These are phyloP conservation scores for Amyelois transitella DNA, from an alignment of 1,140 invertebrate species.

Conservation along the genomic window DNA sequence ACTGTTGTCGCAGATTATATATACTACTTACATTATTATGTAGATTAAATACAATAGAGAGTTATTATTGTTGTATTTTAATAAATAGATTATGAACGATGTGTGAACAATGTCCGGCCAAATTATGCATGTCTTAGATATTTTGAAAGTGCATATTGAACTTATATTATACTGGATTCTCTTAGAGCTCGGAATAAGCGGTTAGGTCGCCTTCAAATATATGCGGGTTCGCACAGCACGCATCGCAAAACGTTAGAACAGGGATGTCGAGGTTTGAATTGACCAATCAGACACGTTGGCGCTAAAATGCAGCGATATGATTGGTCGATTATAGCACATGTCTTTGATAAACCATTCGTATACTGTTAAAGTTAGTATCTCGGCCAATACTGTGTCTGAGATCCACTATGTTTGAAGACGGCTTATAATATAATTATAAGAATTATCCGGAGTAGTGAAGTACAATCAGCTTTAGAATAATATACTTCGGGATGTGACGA, in stretches of 20 bases:
- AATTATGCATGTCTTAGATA: slow-evolving; percentile 50
- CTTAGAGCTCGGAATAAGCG: slow-evolving; percentile 25
- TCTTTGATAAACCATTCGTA: no score
- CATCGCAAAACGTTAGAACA: no score
- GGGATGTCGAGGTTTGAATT: no score
- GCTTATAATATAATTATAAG: slow-evolving; percentile 23
- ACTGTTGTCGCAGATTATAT: slow-evolving; percentile 57
- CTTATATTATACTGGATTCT: slow-evolving; percentile 33
- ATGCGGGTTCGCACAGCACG: no score
- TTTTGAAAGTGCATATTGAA: slow-evolving; percentile 51
- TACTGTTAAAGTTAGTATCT: no score
- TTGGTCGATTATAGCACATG: no score
- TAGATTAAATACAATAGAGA: slow-evolving; percentile 65
- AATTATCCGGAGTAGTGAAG: slow-evolving; percentile 41
- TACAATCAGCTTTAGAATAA: slow-evolving; percentile 48
- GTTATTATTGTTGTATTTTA: slow-evolving; percentile 69
- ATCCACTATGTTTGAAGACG: slow-evolving; percentile 18
- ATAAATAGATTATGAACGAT: slow-evolving; percentile 55
- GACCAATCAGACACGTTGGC: no score
- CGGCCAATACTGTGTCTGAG: no score
- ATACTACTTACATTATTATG: slow-evolving; percentile 60
- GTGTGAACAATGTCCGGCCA: slow-evolving; percentile 63
- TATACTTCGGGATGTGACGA: slow-evolving; percentile 39
- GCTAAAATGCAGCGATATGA: no score
- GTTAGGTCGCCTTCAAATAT: slow-evolving; percentile 12